phyloP scores from a whole-genome alignment of 1,140 invertebrate species.

The Lucilia sericata region DNA sequence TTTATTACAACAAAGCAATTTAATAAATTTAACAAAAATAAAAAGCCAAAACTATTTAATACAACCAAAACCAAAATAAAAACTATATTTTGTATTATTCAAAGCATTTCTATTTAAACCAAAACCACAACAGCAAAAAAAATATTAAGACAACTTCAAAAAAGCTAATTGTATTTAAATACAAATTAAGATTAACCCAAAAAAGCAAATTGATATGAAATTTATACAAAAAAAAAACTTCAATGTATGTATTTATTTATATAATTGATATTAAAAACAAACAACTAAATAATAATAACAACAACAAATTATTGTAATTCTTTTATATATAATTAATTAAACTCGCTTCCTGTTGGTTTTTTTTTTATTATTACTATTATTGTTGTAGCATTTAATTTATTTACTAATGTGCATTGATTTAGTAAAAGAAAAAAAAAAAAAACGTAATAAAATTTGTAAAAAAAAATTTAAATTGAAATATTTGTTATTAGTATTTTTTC shows the following conservation, averaged over 20 bases:
- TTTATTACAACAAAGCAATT: neutral
- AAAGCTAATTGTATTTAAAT: neutral
- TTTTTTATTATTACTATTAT: neutral
- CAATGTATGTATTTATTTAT: neutral
- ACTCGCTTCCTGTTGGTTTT: constrained; percentile 7
- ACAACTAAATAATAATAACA: neutral
- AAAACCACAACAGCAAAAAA: neutral
- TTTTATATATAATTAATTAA: constrained; percentile 23
- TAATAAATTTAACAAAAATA: neutral
- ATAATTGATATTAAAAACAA: constrained; percentile 16
- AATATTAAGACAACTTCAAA: neutral
- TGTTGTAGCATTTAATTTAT: constrained; percentile 23
- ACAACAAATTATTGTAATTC: constrained; percentile 11
- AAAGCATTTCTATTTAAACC: neutral
- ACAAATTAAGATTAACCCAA: neutral
- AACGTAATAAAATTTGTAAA: neutral
- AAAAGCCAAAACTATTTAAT: neutral
- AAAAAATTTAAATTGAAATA: neutral
- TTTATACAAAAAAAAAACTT: neutral
- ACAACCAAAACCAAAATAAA: neutral
- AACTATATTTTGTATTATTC: neutral
- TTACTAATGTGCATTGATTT: neutral
- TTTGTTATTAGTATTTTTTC: constrained; percentile 14
- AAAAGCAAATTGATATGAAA: neutral
- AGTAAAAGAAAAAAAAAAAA: neutral